Conservation (phyloP, 2,888 invertebrate species). For the Ditula angustiorana region DNA sequence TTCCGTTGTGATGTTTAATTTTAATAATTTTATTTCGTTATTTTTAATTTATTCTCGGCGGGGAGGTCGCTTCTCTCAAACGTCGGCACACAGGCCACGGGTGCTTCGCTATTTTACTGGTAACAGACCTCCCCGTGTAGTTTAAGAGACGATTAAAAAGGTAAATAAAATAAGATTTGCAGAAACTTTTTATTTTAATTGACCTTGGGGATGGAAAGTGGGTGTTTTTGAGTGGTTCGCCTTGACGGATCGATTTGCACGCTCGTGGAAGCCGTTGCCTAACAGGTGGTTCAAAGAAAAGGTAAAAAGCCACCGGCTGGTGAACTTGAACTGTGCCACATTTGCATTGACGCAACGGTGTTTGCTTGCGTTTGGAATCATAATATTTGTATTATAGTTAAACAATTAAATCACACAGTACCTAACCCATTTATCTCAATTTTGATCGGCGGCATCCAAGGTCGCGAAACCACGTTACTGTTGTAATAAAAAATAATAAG, state of each 20-base stretch:
- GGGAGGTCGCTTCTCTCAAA: slow-evolving; percentile 24
- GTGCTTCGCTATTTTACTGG: slow-evolving; percentile 41
- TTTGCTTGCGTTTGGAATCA: not conserved
- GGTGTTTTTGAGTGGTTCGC: slow-evolving; percentile 61
- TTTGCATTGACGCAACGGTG: slow-evolving; percentile 11
- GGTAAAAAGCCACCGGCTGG: not conserved
- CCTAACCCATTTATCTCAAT: not conserved
- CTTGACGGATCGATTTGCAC: slow-evolving; percentile 69
- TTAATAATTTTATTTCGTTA: slow-evolving; percentile 40
- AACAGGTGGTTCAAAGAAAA: slow-evolving; percentile 35
- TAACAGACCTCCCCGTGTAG: slow-evolving; percentile 19
- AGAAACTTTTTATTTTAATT: slow-evolving; percentile 59
- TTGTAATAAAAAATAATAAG: not conserved
- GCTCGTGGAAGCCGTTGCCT: slow-evolving; percentile 55
- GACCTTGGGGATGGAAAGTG: slow-evolving; percentile 73
- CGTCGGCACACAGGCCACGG: slow-evolving; percentile 42
- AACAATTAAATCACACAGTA: not conserved
- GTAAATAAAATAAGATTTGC: slow-evolving; percentile 64
- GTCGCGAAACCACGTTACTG: not conserved
- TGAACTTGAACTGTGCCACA: slow-evolving; percentile 37
- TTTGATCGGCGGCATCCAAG: not conserved
- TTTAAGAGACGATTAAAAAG: slow-evolving; percentile 44
- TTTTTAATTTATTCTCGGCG: slow-evolving; percentile 30
- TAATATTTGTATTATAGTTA: not conserved
- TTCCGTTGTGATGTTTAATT: slow-evolving; percentile 55